Base-by-base conservation (phyloP, 2,888 invertebrate genomes). In the Augochlorella aurata region DNA sequence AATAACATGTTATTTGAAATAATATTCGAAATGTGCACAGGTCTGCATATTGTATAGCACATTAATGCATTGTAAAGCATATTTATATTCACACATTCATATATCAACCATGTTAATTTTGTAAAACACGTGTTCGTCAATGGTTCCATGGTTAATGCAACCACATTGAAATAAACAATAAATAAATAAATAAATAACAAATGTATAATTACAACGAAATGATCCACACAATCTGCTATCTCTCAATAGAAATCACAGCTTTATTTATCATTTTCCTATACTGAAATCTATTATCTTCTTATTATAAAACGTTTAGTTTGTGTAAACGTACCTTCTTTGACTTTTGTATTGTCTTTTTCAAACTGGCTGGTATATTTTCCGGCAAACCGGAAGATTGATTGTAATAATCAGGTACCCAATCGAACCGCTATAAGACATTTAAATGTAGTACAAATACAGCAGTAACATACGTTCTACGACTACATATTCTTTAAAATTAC, bases 121-220 rank as follows among this genome's bases (percentile, higher is more conserved):
- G n/a, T n/a, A n/a, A n/a, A n/a, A n/a, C n/a, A n/a, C n/a, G n/a
- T n/a, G n/a, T n/a, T n/a, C n/a, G n/a, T n/a, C n/a, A n/a, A n/a
- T n/a, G n/a, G n/a, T n/a, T n/a, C n/a, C n/a, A n/a, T n/a, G n/a
- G n/a, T n/a, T n/a, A n/a, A n/a, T n/a, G n/a, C n/a, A n/a, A n/a
- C n/a, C n/a, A 29, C 29, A 29, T 29, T 29, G 29, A 29, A 29
- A 29, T 29, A 29, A 29, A 29, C 29, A 29, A 1, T 29, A 3
- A 29, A 29, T 29, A 29, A 29, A 29, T 29, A 29, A 29, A 29
- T 29, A 29, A 29, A 29, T n/a, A n/a, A n/a, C 98, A 98, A 18
- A 98, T 95, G 93, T 96, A 95, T 83, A 96, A 90, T 88, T 54
- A 21, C 54, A 21, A 54, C 21, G 54, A 54, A 10, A 54, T 54